These are phyloP conservation scores for Hemitrygon akajei DNA, from an alignment of 2,797 vertebrate genomes.

Conservation along the genomic window DNA sequence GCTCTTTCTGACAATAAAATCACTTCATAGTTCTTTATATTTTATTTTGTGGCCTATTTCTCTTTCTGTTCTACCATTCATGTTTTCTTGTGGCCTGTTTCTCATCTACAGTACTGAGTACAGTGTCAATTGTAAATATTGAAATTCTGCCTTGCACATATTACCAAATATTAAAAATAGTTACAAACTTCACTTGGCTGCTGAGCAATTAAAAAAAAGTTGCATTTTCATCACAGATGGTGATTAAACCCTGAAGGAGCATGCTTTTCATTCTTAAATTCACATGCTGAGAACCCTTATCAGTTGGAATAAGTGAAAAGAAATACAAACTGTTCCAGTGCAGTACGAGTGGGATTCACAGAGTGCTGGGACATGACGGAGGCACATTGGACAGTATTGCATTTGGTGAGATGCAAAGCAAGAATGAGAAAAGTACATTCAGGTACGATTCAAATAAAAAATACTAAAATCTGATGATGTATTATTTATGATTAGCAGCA, in stretches of 20 bases:
- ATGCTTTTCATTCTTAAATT: conserved; percentile 1
- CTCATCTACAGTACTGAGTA: no score
- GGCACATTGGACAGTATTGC: background rate
- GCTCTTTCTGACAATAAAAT: no score
- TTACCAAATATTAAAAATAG: no score
- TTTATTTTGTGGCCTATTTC: no score
- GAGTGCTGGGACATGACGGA: background rate
- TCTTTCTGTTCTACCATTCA: no score
- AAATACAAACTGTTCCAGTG: background rate
- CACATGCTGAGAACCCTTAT: background rate
- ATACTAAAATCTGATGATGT: background rate
- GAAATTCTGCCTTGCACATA: no score
- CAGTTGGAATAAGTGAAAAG: background rate
- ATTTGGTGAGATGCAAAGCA: background rate
- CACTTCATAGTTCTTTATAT: no score
- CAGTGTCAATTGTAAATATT: no score
- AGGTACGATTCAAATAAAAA: background rate
- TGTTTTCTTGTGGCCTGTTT: no score
- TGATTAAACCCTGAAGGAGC: background rate
- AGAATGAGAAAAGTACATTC: background rate
- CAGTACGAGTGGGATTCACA: background rate
- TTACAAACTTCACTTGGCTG: no score
- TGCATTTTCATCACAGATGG: background rate
- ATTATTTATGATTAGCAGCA: background rate
- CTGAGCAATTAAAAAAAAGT: no score